Evolutionary conservation across 2,113 vertebrate genomes (phyloP).

Genomic region (Pelecanus crispus): DNA sequence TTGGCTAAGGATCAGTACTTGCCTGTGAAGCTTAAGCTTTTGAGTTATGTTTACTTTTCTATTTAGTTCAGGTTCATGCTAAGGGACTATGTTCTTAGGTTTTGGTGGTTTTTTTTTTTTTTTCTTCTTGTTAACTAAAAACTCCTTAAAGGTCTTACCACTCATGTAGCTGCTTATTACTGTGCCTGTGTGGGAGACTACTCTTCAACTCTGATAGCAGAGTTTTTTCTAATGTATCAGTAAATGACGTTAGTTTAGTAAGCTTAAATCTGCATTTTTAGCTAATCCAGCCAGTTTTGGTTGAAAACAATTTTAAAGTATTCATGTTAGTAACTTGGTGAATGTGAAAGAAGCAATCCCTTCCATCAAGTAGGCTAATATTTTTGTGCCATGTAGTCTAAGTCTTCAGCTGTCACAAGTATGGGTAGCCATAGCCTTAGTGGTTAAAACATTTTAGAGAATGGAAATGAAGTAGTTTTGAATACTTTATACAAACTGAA

Average conservation of each 20-base stretch:
- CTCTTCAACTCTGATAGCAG: background rate
- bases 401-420: background rate
- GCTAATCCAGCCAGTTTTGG: background rate
- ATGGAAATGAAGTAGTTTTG: background rate
- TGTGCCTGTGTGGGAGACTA: background rate
- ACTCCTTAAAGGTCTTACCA: background rate
- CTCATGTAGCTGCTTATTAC: background rate
- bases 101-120: too few relatives aligned
- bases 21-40: background rate
- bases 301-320: background rate
- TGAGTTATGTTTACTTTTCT: background rate
- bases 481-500: background rate
- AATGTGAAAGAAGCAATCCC: background rate
- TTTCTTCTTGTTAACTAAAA: background rate
- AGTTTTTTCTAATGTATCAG: background rate
- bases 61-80: background rate
- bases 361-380: background rate
- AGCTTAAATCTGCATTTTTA: background rate
- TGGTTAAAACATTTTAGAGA: background rate
- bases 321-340: background rate
- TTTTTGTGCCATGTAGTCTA: background rate
- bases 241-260: background rate
- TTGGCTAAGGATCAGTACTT: background rate
- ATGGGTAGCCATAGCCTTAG: background rate
- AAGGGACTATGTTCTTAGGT: background rate